Conservation (phyloP, 2,797 vertebrate species). For the Enteromius thamalakanensis region DNA sequence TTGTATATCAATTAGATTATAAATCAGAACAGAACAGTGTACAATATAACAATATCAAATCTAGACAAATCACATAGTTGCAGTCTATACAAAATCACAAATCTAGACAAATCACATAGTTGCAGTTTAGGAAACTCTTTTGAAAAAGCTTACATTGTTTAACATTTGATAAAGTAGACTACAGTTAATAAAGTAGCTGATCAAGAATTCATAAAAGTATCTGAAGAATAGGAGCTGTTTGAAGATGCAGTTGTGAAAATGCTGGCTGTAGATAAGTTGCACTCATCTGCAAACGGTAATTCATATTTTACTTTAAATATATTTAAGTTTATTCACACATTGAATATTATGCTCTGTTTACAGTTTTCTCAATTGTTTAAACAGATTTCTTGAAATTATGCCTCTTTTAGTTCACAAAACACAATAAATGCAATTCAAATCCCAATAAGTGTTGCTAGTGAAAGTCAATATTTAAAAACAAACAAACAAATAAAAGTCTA, state of each 20-base stretch:
- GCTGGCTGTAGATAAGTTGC: conserved; percentile 14
- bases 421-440: no score
- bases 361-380: no score
- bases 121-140: not conserved
- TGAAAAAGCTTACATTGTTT: not conserved
- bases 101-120: not conserved
- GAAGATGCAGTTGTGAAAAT: conserved; percentile 11
- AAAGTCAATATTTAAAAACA: no score
- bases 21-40: not conserved
- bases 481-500: no score
- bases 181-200: not conserved
- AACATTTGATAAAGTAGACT: not conserved
- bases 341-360: not conserved
- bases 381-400: no score
- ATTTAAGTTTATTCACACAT: not conserved
- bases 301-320: not conserved
- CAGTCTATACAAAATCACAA: no score
- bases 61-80: no score
- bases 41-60: not conserved
- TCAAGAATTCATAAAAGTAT: conserved; percentile 29
- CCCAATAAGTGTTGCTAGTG: no score
- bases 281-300: conserved; percentile 32
- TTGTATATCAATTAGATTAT: not conserved
- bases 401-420: no score
- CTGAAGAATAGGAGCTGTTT: conserved; percentile 2